Evolutionary conservation across 2,113 vertebrate genomes (phyloP).

Genomic region (Hemiscyllium ocellatum): DNA sequence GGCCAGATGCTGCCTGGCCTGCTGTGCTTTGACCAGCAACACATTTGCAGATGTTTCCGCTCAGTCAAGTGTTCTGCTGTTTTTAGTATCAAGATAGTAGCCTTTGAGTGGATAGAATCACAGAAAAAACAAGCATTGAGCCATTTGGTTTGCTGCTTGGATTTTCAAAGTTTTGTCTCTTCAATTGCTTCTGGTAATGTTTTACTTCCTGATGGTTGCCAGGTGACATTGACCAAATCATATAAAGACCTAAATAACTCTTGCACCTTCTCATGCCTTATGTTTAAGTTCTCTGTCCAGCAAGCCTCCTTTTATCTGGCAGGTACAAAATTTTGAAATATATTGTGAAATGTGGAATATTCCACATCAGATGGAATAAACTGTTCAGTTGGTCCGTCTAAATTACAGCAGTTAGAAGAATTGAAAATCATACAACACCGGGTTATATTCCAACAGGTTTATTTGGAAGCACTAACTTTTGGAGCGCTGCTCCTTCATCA

Average conservation of each 20-base stretch:
- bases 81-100: neutral
- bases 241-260: neutral
- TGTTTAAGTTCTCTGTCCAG: neutral
- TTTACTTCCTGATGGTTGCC: neutral
- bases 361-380: neutral
- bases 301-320: neutral
- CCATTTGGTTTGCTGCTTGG: neutral
- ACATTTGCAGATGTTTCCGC: neutral
- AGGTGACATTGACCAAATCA: neutral
- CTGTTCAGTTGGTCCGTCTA: neutral
- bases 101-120: neutral
- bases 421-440: too few relatives aligned
- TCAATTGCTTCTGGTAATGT: neutral
- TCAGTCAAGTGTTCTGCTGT: neutral
- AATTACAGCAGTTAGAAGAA: too few relatives aligned
- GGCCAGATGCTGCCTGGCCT: too few relatives aligned
- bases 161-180: neutral
- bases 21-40: too few relatives aligned
- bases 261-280: neutral
- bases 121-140: neutral
- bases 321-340: neutral
- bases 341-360: neutral
- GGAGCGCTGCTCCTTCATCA: too few relatives aligned
- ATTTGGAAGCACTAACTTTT: too few relatives aligned
- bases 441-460: too few relatives aligned